Conservation (phyloP, 2,113 vertebrate species). For the Siniperca chuatsi region DNA sequence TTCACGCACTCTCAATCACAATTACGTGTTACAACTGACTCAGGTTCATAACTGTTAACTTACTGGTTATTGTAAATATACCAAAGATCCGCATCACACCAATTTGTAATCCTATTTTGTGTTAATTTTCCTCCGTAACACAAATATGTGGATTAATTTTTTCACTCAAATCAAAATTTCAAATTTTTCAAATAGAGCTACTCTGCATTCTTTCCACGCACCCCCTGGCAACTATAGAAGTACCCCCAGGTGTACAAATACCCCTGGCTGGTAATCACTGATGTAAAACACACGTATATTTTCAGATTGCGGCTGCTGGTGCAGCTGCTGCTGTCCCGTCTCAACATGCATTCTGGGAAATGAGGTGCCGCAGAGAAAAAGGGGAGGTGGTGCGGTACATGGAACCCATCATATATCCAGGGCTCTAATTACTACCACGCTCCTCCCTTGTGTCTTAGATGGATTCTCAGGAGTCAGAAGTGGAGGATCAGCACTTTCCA, state of each 20-base stretch:
- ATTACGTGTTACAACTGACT: background rate
- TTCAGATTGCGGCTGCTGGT: slow-evolving; percentile 13
- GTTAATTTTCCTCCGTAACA: background rate
- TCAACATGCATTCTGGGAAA: slow-evolving; percentile 64
- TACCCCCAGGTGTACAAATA: background rate
- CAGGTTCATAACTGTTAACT: background rate
- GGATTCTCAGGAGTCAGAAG: slow-evolving; percentile 76
- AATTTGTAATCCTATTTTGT: background rate
- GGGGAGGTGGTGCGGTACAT: slow-evolving; percentile 51
- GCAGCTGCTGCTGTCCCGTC: slow-evolving; percentile 1
- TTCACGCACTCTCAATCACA: background rate
- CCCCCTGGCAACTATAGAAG: background rate
- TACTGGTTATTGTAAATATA: background rate
- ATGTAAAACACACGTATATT: slow-evolving; percentile 19
- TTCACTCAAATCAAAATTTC: background rate
- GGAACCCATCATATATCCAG: slow-evolving; percentile 71
- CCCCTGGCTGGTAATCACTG: slow-evolving; percentile 15
- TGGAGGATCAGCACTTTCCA: slow-evolving; percentile 80
- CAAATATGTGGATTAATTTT: background rate
- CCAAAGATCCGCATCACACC: background rate
- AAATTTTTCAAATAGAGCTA: background rate
- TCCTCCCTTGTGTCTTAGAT: slow-evolving; percentile 74
- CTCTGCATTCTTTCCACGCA: background rate
- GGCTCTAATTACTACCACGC: slow-evolving; percentile 75
- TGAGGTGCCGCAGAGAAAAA: slow-evolving; percentile 48